Percentiles rank a stretch among this genome's conserved stretches.
phyloP scores from a whole-genome alignment of 2,888 invertebrate species.

The Hypercompe scribonia region DNA sequence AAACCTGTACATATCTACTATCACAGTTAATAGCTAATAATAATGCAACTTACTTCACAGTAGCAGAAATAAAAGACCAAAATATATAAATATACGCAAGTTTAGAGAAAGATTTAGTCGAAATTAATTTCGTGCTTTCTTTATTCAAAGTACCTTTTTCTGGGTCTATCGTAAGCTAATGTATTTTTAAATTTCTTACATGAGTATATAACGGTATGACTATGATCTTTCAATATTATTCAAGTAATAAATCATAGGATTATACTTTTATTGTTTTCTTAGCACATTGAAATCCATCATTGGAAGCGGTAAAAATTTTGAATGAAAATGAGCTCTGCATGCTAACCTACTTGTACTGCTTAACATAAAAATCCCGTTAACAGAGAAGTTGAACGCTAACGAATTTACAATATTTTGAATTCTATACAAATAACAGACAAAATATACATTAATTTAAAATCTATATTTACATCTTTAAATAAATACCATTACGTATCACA shows the following conservation, averaged over 20 bases:
- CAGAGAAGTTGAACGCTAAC: background rate
- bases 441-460: background rate
- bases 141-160: too few relatives aligned
- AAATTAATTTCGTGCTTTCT: too few relatives aligned
- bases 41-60: too few relatives aligned
- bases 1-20: too few relatives aligned
- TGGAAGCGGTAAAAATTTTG: background rate
- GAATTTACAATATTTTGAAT: background rate
- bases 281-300: background rate
- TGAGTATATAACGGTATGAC: background rate
- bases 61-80: too few relatives aligned
- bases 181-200: too few relatives aligned
- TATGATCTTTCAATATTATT: background rate
- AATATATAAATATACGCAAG: too few relatives aligned
- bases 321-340: background rate
- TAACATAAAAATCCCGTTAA: background rate
- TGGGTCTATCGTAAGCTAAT: too few relatives aligned
- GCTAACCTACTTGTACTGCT: background rate
- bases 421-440: background rate
- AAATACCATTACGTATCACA: constrained; percentile 39
- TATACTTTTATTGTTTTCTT: background rate
- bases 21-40: too few relatives aligned
- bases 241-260: background rate
- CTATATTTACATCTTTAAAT: constrained; percentile 20
- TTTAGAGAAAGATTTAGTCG: too few relatives aligned